Conservation (phyloP, 2,888 invertebrate species). For the Leptinotarsa peninsularis region DNA sequence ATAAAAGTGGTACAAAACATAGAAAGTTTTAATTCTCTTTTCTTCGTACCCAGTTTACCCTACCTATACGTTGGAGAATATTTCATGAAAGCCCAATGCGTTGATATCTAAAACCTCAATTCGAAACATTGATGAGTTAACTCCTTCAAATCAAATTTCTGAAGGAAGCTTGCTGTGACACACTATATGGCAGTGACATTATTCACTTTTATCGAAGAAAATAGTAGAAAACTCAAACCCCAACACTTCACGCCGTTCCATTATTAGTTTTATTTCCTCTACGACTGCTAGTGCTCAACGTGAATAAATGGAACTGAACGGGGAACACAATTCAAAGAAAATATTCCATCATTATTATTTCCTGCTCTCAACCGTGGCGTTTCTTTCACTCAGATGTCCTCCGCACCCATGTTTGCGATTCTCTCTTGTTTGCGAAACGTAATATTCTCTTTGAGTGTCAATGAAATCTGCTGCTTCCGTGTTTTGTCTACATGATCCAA, state of each 20-base stretch:
- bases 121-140: too few species aligned
- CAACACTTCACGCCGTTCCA: too few species aligned
- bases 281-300: neutral
- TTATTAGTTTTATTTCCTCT: neutral
- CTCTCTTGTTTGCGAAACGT: conserved; percentile 44
- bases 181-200: too few species aligned
- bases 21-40: too few species aligned
- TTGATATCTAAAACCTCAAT: too few species aligned
- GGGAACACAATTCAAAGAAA: neutral
- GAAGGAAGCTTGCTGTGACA: too few species aligned
- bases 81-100: too few species aligned
- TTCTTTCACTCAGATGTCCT: conserved; percentile 11
- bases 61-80: too few species aligned
- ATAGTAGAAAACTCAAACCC: neutral
- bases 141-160: too few species aligned
- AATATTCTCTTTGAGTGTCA: conserved; percentile 55
- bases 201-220: too few species aligned
- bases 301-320: neutral
- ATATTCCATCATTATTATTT: neutral
- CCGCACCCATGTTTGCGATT: conserved; percentile 2
- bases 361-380: neutral
- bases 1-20: too few species aligned
- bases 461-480: conserved; percentile 47
- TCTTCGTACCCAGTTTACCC: too few species aligned
- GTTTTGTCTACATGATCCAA: conserved; percentile 37